Evolutionary conservation across 1,140 invertebrate genomes (phyloP).

Genomic region (Trachymyrmex cornetzi): DNA sequence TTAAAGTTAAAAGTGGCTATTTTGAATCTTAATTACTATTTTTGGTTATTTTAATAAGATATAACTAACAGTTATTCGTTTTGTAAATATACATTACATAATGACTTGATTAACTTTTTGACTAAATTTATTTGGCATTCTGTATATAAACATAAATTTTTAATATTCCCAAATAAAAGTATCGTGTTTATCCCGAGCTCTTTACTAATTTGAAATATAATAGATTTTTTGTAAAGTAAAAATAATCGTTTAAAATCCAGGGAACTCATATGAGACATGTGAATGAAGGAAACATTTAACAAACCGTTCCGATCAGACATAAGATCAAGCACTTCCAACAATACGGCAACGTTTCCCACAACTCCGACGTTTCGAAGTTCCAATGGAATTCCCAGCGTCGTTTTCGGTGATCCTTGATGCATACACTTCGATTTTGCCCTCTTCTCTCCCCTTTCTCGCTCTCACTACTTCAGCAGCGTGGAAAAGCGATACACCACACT

Average conservation of each 20-base stretch:
- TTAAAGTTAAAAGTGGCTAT: too few relatives aligned
- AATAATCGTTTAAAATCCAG: constrained; percentile 1
- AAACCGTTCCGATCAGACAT: not conserved
- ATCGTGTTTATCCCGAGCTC: too few relatives aligned
- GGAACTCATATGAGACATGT: not conserved
- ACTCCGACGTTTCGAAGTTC: constrained; percentile 43
- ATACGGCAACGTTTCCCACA: not conserved
- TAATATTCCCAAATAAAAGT: not conserved
- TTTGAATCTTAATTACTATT: too few relatives aligned
- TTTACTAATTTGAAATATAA: not conserved
- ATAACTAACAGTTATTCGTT: too few relatives aligned
- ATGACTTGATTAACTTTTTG: too few relatives aligned
- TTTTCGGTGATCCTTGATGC: constrained; percentile 48
- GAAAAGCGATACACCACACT: constrained; percentile 49
- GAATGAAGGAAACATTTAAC: constrained; percentile 28
- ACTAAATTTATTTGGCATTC: too few relatives aligned
- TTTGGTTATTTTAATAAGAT: too few relatives aligned
- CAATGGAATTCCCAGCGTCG: constrained; percentile 25
- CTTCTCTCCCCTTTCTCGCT: not conserved
- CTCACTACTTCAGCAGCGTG: not conserved
- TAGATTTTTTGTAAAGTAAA: not conserved
- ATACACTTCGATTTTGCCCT: constrained; percentile 21
- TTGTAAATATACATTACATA: too few relatives aligned
- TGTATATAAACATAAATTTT: not conserved
- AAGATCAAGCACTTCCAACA: constrained; percentile 13